Conservation (phyloP, 2,113 vertebrate genomes). For the Crotalus tigris region DNA sequence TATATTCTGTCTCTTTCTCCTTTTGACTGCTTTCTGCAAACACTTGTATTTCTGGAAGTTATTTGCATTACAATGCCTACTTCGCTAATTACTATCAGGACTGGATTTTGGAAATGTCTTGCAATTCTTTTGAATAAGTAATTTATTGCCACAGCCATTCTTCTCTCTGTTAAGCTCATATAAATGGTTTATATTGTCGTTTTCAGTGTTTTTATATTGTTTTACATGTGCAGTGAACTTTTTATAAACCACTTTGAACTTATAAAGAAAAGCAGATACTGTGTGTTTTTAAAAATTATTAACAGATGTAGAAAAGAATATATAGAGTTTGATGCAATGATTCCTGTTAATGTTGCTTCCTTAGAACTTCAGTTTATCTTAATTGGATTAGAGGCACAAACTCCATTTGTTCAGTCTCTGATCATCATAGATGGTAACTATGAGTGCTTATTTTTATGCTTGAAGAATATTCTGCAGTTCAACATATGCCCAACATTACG, state of each 20-base stretch:
- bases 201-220: not conserved
- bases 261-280: not conserved
- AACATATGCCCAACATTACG: slow-evolving; percentile 43
- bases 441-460: slow-evolving; percentile 44
- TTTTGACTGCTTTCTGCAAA: not conserved
- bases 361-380: not conserved
- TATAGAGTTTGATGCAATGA: not conserved
- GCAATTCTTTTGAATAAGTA: not conserved
- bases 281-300: not conserved
- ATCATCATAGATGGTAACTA: not conserved
- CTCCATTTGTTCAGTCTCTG: not conserved
- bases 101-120: not conserved
- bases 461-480: slow-evolving; percentile 56
- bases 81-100: not conserved
- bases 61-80: not conserved
- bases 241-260: not conserved
- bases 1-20: not conserved
- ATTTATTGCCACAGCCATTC: not conserved
- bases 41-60: not conserved
- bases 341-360: not conserved
- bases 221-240: not conserved
- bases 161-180: not conserved
- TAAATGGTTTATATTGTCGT: not conserved
- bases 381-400: not conserved
- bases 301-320: not conserved